Evolutionary conservation across 1,140 invertebrate species (phyloP), one percentile per base, ranked within the genome.

Genomic region (Drosophila elegans): DNA sequence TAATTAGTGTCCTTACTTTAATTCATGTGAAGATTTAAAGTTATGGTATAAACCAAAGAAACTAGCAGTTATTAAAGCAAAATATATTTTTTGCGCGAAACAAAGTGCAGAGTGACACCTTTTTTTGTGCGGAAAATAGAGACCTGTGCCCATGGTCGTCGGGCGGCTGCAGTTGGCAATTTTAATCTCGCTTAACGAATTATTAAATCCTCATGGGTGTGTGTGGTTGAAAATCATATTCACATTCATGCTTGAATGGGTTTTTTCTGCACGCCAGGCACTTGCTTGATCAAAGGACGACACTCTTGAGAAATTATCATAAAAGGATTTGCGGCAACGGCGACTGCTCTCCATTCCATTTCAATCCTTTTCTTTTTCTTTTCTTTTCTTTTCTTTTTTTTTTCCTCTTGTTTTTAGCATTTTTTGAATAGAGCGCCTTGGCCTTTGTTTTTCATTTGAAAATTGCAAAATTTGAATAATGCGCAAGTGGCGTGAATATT

Each of bases 241-340:
- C 84, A 84, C 76, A 88, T 90, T 90, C 88, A 90, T 90, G 86
- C 86, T 83, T 90, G 88, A 90, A 90, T 90, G 86, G 63, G 74
- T 90, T 89, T 85, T 85, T 85, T 84, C 64, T 78, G 69, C 52
- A 56, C 62, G 76, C 73, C 74, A 74, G 81, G 83, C 86, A 91
- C 82, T 83, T 83, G 79, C 88, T 80, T 91, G 86, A 90, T 90
- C 86, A 90, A 90, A 90, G 88, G 86, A 90, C 86, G 86, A 91
- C 86, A 90, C 86, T 90, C 86, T 88, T 90, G 86, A 90, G 86
- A 90, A 90, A 90, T 90, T 90, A 90, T 90, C 86, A 90, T 90
- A 90, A 90, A 90, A 90, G 88, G 82, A 86, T 83, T 86, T 80
- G 82, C 60, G 76, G 80, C 80, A 67, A 57, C 67, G 60, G 57